Evolutionary conservation across 92 coral and sea anemone species (phyloP), one percentile per base, ranked within the genome.

Genomic region (Porites evermanni): DNA sequence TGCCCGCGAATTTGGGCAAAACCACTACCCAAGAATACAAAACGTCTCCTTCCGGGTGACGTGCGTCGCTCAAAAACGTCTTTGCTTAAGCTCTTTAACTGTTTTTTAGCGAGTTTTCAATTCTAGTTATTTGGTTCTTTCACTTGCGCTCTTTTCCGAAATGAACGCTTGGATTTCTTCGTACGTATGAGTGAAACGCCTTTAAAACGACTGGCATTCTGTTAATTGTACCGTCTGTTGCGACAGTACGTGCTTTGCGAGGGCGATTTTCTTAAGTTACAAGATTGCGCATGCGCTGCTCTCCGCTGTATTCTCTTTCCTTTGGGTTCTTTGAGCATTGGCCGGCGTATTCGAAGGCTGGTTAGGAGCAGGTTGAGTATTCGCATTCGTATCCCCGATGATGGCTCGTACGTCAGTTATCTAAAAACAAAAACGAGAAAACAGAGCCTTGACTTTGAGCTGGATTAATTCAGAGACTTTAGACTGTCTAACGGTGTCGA

Each of bases 341-440:
- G 64, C 82, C 6, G 83, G 13, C 6, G 47, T 38, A 38, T 4
- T 38, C 18, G 66, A 38, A 58, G 58, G 68, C 21, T 77, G 83
- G 53, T 59, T 12, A 19, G 87, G 20, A 72, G 86, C 44, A 32
- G 78, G 14, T 14, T 81, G 86, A 1, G 83, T 67, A 44, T 85
- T 85, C 2, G 83, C 73, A 24, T 84, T 89, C n/a, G 76, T 12
- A 53, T 89, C 92, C 67, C 89, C 92, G 1, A 89, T 78, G 74
- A 89, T 64, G 81, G 79, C 70, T 63, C 92, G 88, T 13, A 89
- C 80, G 72, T 71, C 82, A 3, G 66, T 59, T 59, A 89, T 59
- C 92, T 89, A 21, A 12, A 72, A 58, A 71, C 63, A 12, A 53
- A 17, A 53, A 51, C n/a, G 50, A 16, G 51, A 23, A 38, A 38